These are phyloP conservation scores for Platyscapa corneri DNA, from an alignment of 1,140 invertebrate genomes.

Conservation along the genomic window DNA sequence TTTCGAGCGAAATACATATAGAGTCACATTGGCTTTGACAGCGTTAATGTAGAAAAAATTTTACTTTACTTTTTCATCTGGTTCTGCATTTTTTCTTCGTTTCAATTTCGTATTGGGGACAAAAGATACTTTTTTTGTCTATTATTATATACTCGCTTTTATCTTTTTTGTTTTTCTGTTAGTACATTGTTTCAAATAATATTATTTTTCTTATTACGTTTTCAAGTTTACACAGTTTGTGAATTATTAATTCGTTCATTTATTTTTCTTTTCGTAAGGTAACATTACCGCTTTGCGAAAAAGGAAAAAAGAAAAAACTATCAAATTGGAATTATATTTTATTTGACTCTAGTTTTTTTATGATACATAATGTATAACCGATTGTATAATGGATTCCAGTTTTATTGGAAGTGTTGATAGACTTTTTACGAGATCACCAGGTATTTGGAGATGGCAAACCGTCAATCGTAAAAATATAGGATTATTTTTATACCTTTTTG, in stretches of 20 bases:
- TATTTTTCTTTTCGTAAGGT: conserved; percentile 47
- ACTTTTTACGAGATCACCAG: conserved; percentile 63
- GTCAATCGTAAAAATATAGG: conserved; percentile 60
- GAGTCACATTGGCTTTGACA: conserved; percentile 58
- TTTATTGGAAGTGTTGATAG: conserved; percentile 71
- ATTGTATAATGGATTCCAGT: conserved; percentile 71
- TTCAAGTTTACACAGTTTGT: conserved; percentile 50
- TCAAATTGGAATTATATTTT: conserved; percentile 53
- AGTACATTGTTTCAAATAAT: conserved; percentile 45
- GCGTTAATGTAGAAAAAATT: conserved; percentile 34
- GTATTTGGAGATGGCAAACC: conserved; percentile 56
- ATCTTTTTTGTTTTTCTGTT: conserved; percentile 45
- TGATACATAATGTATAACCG: conserved; percentile 66
- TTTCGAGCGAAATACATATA: conserved; percentile 49
- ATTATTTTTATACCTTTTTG: conserved; percentile 65
- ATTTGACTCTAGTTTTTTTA: conserved; percentile 64
- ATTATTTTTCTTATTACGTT: conserved; percentile 47
- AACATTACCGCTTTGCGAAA: conserved; percentile 47
- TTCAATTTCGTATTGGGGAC: conserved; percentile 35
- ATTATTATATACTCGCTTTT: conserved; percentile 38
- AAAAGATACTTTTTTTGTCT: conserved; percentile 39
- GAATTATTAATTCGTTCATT: conserved; percentile 53
- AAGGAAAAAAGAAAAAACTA: conserved; percentile 53
- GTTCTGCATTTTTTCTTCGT: conserved; percentile 43
- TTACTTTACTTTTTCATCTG: conserved; percentile 22